These are phyloP conservation scores for Motacilla alba DNA, from an alignment of 2,113 vertebrate genomes.

Conservation along the genomic window DNA sequence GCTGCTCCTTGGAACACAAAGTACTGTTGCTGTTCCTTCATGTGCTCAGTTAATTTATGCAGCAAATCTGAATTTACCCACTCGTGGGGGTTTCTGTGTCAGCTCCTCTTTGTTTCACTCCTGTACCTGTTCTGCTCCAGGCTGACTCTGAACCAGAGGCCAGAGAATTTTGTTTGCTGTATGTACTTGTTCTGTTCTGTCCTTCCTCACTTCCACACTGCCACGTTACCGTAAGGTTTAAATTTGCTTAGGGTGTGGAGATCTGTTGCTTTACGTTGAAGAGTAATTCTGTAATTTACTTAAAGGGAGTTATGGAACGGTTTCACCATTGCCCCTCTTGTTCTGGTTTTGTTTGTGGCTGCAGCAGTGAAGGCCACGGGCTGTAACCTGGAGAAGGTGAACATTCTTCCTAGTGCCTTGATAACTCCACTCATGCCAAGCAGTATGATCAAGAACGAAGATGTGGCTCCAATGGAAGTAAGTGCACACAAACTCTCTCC, in stretches of 20 bases:
- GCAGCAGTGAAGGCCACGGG: slow-evolving; percentile 78
- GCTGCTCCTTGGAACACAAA: neutral
- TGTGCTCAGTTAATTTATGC: neutral
- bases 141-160: neutral
- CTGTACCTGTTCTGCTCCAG: neutral
- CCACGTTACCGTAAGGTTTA: neutral
- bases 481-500: slow-evolving; percentile 83
- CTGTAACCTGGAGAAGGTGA: slow-evolving; percentile 82
- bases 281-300: neutral
- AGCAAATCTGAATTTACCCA: neutral
- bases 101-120: neutral
- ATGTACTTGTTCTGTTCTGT: neutral
- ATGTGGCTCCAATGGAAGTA: slow-evolving; percentile 95
- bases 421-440: slow-evolving; percentile 84
- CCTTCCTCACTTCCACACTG: neutral
- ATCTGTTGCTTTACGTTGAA: neutral
- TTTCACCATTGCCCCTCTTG: neutral
- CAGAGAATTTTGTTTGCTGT: neutral
- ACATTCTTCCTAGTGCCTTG: slow-evolving; percentile 81
- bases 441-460: slow-evolving; percentile 90
- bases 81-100: neutral
- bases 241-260: neutral
- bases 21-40: neutral
- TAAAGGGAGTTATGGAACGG: rapidly evolving
- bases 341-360: neutral